Percentiles rank a stretch among this genome's conserved stretches.
These are phyloP conservation scores for Onychomys leucogaster DNA, from an alignment of 2,797 vertebrate genomes.

Conservation along the genomic window DNA sequence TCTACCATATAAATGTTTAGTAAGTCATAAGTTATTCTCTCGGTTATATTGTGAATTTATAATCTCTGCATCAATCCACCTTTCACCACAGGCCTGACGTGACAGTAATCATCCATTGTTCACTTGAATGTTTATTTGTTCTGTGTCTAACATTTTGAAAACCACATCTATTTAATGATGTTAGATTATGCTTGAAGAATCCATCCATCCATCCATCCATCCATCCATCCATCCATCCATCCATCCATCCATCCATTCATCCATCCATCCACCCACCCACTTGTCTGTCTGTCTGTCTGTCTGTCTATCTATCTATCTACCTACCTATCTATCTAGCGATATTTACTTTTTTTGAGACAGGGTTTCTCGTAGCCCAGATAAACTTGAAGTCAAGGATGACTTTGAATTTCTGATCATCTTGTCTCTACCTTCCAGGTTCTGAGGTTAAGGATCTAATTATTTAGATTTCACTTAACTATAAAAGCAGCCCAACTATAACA, in stretches of 20 bases:
- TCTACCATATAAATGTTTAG: neutral
- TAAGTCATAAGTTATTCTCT: neutral
- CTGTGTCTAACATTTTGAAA: neutral
- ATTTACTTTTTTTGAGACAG: neutral
- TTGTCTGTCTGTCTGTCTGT: too few species aligned
- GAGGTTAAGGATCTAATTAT: neutral
- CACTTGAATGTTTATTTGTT: neutral
- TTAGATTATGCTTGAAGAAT: conserved; percentile 25
- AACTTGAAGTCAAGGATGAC: neutral
- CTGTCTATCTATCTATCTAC: neutral
- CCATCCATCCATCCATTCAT: neutral
- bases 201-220: neutral
- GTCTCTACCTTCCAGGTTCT: neutral
- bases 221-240: neutral
- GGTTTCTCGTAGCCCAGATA: neutral
- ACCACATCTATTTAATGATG: conserved; percentile 33
- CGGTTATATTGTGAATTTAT: neutral
- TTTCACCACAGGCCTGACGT: neutral
- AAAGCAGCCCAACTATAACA: conserved; percentile 25
- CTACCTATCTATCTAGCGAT: neutral
- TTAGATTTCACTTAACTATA: neutral
- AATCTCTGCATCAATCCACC: neutral
- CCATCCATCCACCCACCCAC: too few species aligned
- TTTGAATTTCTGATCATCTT: neutral
- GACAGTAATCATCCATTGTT: neutral